Evolutionary conservation across 2,888 invertebrate genomes (phyloP).

Genomic region (Dynastes tityus): DNA sequence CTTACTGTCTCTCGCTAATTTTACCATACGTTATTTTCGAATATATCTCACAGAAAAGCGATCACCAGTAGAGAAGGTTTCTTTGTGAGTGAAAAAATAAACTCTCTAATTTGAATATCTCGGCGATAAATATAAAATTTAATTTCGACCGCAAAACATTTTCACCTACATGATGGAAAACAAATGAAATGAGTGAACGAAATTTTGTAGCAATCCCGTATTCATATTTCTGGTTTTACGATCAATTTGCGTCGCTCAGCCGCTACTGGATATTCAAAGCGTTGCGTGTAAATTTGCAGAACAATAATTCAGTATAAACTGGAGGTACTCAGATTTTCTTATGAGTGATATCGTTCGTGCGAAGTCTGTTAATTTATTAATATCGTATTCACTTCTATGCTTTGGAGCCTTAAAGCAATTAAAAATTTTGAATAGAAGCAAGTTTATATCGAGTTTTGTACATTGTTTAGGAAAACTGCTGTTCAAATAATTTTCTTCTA

Average conservation of each 20-base stretch:
- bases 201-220: conserved; percentile 42
- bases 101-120: conserved; percentile 35
- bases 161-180: conserved; percentile 56
- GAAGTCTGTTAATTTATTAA: background rate
- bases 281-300: conserved; percentile 29
- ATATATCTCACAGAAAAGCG: no score
- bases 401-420: no score
- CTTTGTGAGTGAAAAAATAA: background rate
- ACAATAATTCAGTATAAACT: background rate
- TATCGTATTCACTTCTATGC: no score
- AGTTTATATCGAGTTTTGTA: no score
- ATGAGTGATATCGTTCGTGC: background rate
- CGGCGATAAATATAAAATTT: conserved; percentile 56
- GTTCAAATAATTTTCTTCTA: no score
- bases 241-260: conserved; percentile 56
- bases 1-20: no score
- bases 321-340: background rate
- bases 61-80: no score
- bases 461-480: no score
- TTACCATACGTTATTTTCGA: no score
- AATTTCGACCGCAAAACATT: conserved; percentile 55
- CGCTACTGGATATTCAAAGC: conserved; percentile 54
- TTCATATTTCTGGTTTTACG: conserved; percentile 56
- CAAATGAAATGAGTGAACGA: conserved; percentile 56
- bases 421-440: no score